A percentile compares a stretch with the other conserved stretches of the same genome.
These are phyloP conservation scores for Falco concolor DNA, from an alignment of 2,797 vertebrate species.

Conservation along the genomic window DNA sequence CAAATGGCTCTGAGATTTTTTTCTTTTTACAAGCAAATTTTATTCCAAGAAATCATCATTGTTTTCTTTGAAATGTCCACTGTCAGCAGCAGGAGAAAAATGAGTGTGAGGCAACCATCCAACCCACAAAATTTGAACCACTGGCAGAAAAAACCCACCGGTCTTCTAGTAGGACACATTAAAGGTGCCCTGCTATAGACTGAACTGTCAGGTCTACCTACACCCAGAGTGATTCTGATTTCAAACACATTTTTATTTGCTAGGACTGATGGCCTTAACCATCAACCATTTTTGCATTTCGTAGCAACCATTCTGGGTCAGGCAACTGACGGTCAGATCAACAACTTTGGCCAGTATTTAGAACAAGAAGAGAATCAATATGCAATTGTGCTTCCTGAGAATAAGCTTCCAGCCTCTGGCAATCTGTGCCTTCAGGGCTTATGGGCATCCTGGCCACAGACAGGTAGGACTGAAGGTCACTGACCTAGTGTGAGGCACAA, in stretches of 20 bases:
- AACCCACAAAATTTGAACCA: neutral
- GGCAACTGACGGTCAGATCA: neutral
- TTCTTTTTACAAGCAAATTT: neutral
- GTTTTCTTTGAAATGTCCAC: conserved; percentile 36
- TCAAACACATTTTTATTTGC: neutral
- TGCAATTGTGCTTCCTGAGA: neutral
- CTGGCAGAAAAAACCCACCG: neutral
- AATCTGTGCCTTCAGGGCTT: neutral
- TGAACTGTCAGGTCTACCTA: neutral
- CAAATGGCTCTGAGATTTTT: conserved; percentile 28
- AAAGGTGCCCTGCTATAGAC: neutral
- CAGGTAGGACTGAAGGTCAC: neutral
- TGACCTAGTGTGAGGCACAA: neutral
- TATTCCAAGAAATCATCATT: conserved; percentile 42
- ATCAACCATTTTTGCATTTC: neutral
- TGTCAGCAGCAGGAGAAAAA: conserved; percentile 41
- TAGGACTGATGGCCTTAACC: neutral
- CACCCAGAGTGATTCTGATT: neutral
- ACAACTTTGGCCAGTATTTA: neutral
- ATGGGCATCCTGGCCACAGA: neutral
- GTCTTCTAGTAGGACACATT: neutral
- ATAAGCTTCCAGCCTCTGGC: neutral
- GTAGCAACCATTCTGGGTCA: neutral
- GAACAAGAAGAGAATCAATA: neutral
- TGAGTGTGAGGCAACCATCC: neutral